phyloP scores from a whole-genome alignment of 1,140 invertebrate species.

The Episyrphus balteatus region DNA sequence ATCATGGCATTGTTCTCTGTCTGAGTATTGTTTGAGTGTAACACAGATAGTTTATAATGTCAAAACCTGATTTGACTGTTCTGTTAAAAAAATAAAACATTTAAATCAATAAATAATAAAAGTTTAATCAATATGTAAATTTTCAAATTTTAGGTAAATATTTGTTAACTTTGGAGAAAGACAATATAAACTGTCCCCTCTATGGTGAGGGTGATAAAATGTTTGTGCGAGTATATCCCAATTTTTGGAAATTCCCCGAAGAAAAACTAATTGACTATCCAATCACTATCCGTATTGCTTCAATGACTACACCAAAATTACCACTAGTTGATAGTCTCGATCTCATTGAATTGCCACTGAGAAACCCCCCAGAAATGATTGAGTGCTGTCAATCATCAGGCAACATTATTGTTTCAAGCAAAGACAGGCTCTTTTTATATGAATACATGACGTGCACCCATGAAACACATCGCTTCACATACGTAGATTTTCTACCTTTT shows the following conservation, averaged over 20 bases:
- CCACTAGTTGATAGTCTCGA: conserved; percentile 30
- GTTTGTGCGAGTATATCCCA: conserved; percentile 34
- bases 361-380: conserved; percentile 29
- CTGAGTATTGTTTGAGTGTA: too few species aligned
- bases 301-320: conserved; percentile 33
- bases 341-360: conserved; percentile 29
- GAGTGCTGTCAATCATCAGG: conserved; percentile 30
- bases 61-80: too few species aligned
- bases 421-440: conserved; percentile 30
- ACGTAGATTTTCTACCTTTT: conserved; percentile 32
- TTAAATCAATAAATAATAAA: too few species aligned
- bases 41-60: too few species aligned
- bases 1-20: too few species aligned
- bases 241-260: conserved; percentile 33
- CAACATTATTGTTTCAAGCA: conserved; percentile 32
- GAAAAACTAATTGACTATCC: conserved; percentile 27
- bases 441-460: conserved; percentile 33
- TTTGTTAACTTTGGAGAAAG: conserved; percentile 28
- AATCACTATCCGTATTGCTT: conserved; percentile 31
- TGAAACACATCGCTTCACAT: conserved; percentile 28
- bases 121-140: too few species aligned
- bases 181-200: conserved; percentile 27
- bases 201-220: conserved; percentile 32
- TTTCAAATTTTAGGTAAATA: conserved; percentile 20
- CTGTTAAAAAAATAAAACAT: too few species aligned